phyloP scores from a whole-genome alignment of 2,797 vertebrate species.

The Epinephelus coioides region DNA sequence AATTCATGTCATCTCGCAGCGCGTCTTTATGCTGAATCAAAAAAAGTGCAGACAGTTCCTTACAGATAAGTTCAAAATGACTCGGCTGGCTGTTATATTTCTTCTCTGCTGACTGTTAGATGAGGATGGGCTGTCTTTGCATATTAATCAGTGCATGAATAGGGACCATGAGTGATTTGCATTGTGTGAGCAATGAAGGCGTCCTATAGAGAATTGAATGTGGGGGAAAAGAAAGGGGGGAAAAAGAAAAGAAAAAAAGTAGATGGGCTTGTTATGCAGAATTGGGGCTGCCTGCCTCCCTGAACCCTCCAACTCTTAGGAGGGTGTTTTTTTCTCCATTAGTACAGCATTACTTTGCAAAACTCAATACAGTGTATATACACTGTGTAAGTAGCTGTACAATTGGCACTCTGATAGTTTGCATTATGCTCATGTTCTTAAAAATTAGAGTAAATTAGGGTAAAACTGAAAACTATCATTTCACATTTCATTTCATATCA shows the following conservation, averaged over 20 bases:
- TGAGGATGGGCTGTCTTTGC: slow-evolving; percentile 89
- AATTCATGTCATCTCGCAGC: slow-evolving; percentile 27
- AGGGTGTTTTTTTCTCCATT: slow-evolving; percentile 78
- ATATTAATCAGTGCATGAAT: slow-evolving; percentile 96
- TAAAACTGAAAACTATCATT: neutral
- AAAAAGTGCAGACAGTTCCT: slow-evolving; percentile 38
- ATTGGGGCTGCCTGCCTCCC: slow-evolving; percentile 69
- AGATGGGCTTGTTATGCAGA: slow-evolving; percentile 86
- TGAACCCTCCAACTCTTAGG: slow-evolving; percentile 23
- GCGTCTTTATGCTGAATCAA: slow-evolving; percentile 25
- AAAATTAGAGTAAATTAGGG: neutral
- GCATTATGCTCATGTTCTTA: neutral
- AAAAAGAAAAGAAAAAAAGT: slow-evolving; percentile 22
- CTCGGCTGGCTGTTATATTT: slow-evolving; percentile 66
- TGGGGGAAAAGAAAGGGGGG: slow-evolving; percentile 32
- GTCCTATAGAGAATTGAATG: slow-evolving; percentile 86
- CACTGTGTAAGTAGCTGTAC: neutral
- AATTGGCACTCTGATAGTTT: neutral
- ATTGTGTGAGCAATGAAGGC: slow-evolving; percentile 89
- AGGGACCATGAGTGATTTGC: slow-evolving; percentile 89
- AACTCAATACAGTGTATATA: slow-evolving; percentile 21
- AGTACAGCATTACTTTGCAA: slow-evolving; percentile 80
- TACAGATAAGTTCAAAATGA: slow-evolving; percentile 49
- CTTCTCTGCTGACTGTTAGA: slow-evolving; percentile 76
- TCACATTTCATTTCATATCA: neutral